Conservation (phyloP, 1,140 invertebrate species). For the Zaprionus taronus region DNA sequence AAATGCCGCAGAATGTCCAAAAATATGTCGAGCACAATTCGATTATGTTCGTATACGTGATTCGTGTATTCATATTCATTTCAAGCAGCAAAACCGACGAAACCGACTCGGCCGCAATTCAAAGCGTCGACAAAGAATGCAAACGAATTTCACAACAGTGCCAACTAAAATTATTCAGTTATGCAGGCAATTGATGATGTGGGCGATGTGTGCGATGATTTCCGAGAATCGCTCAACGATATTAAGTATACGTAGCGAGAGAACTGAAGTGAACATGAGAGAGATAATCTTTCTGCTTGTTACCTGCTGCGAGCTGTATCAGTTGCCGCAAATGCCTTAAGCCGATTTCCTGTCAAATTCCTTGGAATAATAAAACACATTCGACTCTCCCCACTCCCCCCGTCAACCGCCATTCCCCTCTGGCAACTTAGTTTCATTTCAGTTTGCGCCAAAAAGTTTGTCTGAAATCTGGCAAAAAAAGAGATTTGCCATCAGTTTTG, state of each 20-base stretch:
- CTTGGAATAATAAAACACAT: neutral
- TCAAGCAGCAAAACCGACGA: neutral
- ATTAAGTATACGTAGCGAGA: neutral
- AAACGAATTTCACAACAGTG: neutral
- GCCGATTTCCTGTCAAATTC: neutral
- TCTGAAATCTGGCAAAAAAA: neutral
- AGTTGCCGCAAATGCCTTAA: neutral
- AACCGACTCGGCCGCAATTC: neutral
- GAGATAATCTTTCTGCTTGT: neutral
- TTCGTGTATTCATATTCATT: neutral
- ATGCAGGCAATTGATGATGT: neutral
- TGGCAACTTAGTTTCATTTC: neutral
- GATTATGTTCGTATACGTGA: neutral
- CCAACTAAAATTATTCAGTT: neutral
- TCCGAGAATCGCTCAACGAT: neutral
- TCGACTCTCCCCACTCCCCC: neutral
- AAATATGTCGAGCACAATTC: neutral
- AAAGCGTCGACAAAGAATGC: neutral
- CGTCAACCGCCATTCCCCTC: too few species aligned
- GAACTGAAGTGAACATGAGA: neutral
- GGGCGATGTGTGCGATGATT: neutral
- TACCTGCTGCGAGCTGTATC: neutral
- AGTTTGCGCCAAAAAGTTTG: neutral
- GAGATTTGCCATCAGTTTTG: conserved; percentile 9
- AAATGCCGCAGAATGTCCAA: neutral